Evolutionary conservation across 2,113 vertebrate species (phyloP).

Genomic region (Bubo blakistoni): DNA sequence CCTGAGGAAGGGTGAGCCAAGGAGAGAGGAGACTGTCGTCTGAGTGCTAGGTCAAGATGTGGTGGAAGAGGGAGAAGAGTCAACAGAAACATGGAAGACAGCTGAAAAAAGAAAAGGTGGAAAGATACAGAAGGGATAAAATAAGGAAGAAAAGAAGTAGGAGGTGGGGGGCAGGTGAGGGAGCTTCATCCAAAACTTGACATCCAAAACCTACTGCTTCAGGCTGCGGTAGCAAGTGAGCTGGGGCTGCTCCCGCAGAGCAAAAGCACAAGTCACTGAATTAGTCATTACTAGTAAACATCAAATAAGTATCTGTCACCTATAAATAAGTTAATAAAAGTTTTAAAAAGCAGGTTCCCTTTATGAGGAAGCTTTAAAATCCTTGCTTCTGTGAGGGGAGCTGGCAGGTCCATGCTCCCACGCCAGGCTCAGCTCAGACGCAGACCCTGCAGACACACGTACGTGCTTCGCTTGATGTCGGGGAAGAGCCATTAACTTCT

Average conservation of each 20-base stretch:
- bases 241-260: not conserved
- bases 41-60: not conserved
- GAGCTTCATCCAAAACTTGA: not conserved
- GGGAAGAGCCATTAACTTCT: not conserved
- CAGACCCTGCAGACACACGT: no score
- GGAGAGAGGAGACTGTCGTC: not conserved
- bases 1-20: not conserved
- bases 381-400: not conserved
- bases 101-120: not conserved
- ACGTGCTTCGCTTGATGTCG: accelerated
- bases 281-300: not conserved
- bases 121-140: not conserved
- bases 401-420: not conserved
- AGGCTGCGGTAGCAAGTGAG: not conserved
- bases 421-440: no score
- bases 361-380: not conserved
- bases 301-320: not conserved
- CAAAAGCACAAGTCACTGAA: not conserved
- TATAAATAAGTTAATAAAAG: not conserved
- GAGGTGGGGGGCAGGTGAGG: not conserved
- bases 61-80: not conserved
- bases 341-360: not conserved
- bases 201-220: not conserved
- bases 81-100: not conserved
- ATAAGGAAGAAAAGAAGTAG: not conserved